Evolutionary conservation across 2,113 vertebrate species (phyloP), one percentile per base, ranked within the genome.

Genomic region (Eclectus roratus): DNA sequence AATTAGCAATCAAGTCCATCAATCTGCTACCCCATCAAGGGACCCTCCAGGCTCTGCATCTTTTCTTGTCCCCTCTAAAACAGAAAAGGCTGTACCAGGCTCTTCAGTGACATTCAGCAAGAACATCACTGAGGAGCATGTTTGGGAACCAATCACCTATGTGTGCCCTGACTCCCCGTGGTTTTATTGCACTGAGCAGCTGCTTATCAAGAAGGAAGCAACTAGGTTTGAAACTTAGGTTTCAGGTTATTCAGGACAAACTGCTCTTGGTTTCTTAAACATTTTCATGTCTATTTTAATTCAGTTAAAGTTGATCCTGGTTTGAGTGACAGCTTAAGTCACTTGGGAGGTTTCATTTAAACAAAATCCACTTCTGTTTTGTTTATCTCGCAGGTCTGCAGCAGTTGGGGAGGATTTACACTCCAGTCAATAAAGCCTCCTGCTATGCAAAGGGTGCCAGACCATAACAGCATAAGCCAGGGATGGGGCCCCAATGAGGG

Each of bases 291-390:
- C 24, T 76, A 18, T 80, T 89, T 72, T 43, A 77, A 50, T 56
- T 41, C 65, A 80, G 31, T 83, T 82, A 86, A 83, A 69, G 58
- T 19, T 7, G 47, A 41, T 28, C 37, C 72, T 37, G 39, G 24
- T 84, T 72, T 3, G 11, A 92, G 13, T 31, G 41, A 58, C 43
- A 63, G 76, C 33, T 56, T 46, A 61, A 91, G 11, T 82, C 2
- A 1, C 68, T 53, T 13, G 28, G 31, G 72, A 66, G 44, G 46
- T 72, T 72, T 72, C 53, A 56, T 52, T 82, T 61, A 61, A 68
- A 82, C 28, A 84, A 87, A 95, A 93, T 50, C 35, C 49, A n/a
- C 41, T 91, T 87, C 33, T 17, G 44, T 81, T 88, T 78, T 83
- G 58, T 87, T 95, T 85, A 81, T 81, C 70, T 81, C 55, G 35